Evolutionary conservation across 37 sponge, comb jelly and placozoan genomes (phyloP).

Genomic region (Dysidea cf. avara): DNA sequence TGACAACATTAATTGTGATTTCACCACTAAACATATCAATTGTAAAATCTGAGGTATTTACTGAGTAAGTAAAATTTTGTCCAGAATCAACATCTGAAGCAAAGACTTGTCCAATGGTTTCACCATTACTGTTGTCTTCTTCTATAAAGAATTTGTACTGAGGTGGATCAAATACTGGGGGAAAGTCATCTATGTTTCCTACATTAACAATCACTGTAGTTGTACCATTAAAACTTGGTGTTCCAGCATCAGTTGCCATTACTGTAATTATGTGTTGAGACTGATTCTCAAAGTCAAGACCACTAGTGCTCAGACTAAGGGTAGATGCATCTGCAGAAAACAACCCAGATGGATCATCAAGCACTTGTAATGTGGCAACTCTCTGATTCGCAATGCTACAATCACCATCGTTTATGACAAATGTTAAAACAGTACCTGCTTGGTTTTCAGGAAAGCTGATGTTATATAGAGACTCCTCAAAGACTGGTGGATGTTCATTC

Average conservation of each 20-base stretch:
- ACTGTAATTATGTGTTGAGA: constrained; percentile 12
- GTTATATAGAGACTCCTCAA: constrained; percentile 6
- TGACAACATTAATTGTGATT: constrained; percentile 39
- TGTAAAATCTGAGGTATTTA: constrained; percentile 11
- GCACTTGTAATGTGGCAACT: constrained; percentile 16
- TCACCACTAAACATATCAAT: constrained; percentile 28
- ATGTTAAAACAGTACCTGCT: background rate
- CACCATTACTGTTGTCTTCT: constrained; percentile 43
- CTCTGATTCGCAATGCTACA: constrained; percentile 46
- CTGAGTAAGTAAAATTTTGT: background rate
- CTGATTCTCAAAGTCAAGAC: constrained; percentile 51
- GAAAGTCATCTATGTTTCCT: constrained; percentile 53
- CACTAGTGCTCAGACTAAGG: constrained; percentile 11
- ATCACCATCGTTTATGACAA: constrained; percentile 54
- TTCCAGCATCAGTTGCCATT: constrained; percentile 46
- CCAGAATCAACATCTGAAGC: constrained; percentile 62
- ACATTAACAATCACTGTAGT: constrained; percentile 32
- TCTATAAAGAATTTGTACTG: constrained; percentile 25
- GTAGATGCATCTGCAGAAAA: constrained; percentile 8
- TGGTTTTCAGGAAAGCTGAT: constrained; percentile 32
- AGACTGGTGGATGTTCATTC: constrained; percentile 56
- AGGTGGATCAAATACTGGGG: constrained; percentile 41
- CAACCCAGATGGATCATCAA: background rate
- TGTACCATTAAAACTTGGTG: constrained; percentile 16
- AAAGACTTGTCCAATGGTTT: constrained; percentile 24